A percentile compares a stretch with the other conserved stretches of the same genome.
Conservation (phyloP, 2,113 vertebrate genomes). For the Capreolus pygargus region DNA sequence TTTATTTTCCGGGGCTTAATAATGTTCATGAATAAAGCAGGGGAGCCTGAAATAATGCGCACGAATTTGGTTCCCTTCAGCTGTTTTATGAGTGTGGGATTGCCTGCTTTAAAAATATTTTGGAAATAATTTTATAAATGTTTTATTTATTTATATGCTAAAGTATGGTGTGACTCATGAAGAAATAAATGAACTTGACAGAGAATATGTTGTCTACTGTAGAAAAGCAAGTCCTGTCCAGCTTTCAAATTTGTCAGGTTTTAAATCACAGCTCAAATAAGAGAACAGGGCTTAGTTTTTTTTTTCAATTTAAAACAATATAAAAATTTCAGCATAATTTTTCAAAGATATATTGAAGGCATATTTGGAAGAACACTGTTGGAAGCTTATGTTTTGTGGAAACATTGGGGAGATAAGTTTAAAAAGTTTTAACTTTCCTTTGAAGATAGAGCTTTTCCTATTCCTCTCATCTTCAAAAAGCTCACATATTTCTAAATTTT, state of each 20-base stretch:
- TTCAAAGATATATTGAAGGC: background rate
- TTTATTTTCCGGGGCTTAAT: background rate
- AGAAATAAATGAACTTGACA: background rate
- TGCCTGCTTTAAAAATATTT: slow-evolving; percentile 12
- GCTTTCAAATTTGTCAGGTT: background rate
- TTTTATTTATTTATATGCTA: background rate
- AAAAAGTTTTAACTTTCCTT: background rate
- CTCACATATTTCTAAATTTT: background rate
- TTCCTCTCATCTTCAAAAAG: background rate
- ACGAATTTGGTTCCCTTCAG: background rate
- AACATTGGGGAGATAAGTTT: background rate
- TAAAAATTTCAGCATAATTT: background rate
- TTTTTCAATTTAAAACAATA: background rate
- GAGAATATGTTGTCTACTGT: background rate
- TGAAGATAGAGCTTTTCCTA: background rate
- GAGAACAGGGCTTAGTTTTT: background rate
- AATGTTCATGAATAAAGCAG: background rate
- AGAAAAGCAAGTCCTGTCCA: background rate
- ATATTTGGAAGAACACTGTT: background rate
- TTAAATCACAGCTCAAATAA: background rate
- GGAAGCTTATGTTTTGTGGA: background rate
- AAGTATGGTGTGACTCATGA: background rate
- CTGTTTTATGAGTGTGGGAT: background rate
- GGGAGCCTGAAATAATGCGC: background rate
- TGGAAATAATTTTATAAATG: background rate